A percentile compares a stretch with the other conserved stretches of the same genome.
phyloP scores from a whole-genome alignment of 2,797 vertebrate genomes.

The Anas bernieri region DNA sequence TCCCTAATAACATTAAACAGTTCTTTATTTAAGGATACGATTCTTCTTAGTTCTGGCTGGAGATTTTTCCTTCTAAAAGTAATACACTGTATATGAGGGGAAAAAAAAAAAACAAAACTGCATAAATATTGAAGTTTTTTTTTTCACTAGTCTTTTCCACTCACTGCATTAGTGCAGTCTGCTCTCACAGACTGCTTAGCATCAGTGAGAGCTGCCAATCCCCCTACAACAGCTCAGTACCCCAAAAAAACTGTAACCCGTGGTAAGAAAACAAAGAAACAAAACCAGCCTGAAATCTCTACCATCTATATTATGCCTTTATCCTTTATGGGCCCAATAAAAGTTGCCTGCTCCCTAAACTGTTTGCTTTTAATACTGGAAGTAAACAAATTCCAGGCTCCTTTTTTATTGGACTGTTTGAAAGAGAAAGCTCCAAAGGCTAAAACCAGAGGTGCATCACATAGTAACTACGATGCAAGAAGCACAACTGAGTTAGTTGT shows the following conservation, averaged over 20 bases:
- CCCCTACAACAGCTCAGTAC: not conserved
- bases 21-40: not conserved
- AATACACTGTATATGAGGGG: not conserved
- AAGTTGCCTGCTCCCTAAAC: not conserved
- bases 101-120: not conserved
- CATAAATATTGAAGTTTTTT: not conserved
- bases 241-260: not conserved
- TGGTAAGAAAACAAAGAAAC: not conserved
- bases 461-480: not conserved
- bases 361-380: constrained; percentile 42
- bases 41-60: not conserved
- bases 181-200: not conserved
- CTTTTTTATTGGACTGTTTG: not conserved
- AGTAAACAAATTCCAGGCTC: constrained; percentile 37
- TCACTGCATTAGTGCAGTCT: not conserved
- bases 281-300: not conserved
- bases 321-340: not conserved
- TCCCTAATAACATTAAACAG: not conserved
- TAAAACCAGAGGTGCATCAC: not conserved
- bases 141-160: not conserved
- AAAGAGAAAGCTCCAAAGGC: constrained; percentile 8
- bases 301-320: not conserved
- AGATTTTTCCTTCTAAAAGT: not conserved
- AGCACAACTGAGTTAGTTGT: not conserved
- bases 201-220: not conserved